These are phyloP conservation scores for Cyanocitta stelleri DNA, from an alignment of 2,113 vertebrate genomes.

Conservation along the genomic window DNA sequence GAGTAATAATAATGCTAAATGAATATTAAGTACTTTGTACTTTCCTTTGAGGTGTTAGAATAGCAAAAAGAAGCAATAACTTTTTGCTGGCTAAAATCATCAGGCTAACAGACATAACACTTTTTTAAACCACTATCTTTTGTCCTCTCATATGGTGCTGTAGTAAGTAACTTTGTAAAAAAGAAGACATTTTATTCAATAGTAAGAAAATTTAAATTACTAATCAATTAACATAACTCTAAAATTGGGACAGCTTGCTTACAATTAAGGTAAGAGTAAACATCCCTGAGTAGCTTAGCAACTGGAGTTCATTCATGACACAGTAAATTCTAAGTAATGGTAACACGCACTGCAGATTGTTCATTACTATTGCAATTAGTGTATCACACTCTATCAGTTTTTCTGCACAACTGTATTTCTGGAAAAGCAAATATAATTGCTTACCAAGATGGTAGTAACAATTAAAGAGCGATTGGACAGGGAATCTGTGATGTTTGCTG, in stretches of 20 bases:
- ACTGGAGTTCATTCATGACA: neutral
- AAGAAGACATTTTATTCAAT: neutral
- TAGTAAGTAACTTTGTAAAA: neutral
- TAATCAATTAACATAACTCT: neutral
- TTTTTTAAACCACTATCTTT: neutral
- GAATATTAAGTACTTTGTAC: neutral
- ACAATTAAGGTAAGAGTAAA: conserved; percentile 3
- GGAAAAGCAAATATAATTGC: conserved; percentile 32
- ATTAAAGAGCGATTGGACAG: conserved; percentile 92
- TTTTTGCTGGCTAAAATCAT: neutral
- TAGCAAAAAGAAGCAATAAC: neutral
- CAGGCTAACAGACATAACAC: neutral
- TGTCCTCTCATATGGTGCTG: neutral
- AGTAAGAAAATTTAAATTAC: neutral
- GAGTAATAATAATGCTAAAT: neutral
- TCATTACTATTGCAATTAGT: neutral
- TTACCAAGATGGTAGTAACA: conserved; percentile 95
- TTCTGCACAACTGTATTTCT: neutral
- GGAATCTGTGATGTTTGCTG: conserved; percentile 91
- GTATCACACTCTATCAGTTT: neutral
- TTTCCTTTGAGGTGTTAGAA: neutral
- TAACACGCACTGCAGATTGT: neutral
- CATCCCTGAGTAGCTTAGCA: neutral
- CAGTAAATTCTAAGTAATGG: conserved; percentile 19
- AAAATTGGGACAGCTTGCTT: neutral